phyloP scores from a whole-genome alignment of 2,888 invertebrate species.

The Diplazon laetatorius region DNA sequence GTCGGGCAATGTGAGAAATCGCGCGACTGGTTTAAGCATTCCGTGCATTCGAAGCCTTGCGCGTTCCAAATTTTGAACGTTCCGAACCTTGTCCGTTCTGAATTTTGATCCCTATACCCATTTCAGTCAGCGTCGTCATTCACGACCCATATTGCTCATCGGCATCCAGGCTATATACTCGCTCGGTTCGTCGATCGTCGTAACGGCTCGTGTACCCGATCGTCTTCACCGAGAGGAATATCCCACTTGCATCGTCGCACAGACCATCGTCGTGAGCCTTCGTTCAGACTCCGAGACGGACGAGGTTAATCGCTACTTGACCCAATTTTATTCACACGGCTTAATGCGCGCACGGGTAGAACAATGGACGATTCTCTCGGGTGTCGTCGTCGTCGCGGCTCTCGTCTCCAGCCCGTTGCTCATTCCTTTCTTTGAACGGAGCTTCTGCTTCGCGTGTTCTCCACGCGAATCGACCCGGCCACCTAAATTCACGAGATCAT shows the following conservation, averaged over 20 bases:
- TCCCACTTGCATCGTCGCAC: conserved; percentile 66
- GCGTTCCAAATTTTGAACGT: no score
- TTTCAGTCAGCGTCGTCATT: conserved; percentile 16
- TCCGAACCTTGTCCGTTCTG: no score
- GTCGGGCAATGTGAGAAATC: no score
- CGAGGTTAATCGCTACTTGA: conserved; percentile 81
- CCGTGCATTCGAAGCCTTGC: no score
- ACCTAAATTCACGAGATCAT: conserved; percentile 41
- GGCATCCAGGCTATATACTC: neutral
- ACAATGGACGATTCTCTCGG: conserved; percentile 77
- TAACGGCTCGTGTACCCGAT: conserved; percentile 41
- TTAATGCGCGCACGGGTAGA: conserved; percentile 74
- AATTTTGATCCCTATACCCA: no score
- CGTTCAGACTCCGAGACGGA: conserved; percentile 66
- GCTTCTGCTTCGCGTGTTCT: conserved; percentile 12
- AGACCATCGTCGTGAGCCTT: conserved; percentile 55
- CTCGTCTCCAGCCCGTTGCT: conserved; percentile 58
- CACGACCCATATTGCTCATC: neutral
- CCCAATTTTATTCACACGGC: conserved; percentile 80
- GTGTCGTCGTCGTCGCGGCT: conserved; percentile 64
- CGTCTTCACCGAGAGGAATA: conserved; percentile 53
- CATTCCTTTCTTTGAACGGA: conserved; percentile 44
- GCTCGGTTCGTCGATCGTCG: conserved; percentile 1
- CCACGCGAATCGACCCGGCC: conserved; percentile 34
- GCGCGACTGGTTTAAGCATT: no score